Evolutionary conservation across 2,888 invertebrate genomes (phyloP), one percentile per base, ranked within the genome.

Genomic region (Spatulosminthurus flaviceps): DNA sequence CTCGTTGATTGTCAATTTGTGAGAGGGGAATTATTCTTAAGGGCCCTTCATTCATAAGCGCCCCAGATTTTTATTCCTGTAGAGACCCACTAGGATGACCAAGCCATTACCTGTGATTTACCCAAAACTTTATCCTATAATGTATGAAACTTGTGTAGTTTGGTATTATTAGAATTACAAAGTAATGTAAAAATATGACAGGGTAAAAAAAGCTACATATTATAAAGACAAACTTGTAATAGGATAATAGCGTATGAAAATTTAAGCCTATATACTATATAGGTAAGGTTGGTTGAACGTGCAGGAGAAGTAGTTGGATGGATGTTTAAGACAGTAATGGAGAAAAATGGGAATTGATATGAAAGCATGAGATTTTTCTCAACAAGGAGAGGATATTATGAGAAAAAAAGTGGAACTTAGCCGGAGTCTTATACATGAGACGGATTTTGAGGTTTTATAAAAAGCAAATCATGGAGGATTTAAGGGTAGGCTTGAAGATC

Each of bases 331-430:
- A 71, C 24, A 67, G 73, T 79, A 43, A 67, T 74, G 9, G 69
- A 79, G 29, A 29, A 69, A 74, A 43, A 79, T 79, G 73, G 73
- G 51, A 73, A 79, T 79, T 79, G 69, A 74, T 79, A 79, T 74
- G 66, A 51, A 51, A 51, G 51, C 19, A 51, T 51, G 51, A 51
- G 51, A 51, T 51, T 64, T 64, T 26, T 64, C 1, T 61, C 5
- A 19, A n/a, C 41, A 28, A 26, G 29, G 29, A 60, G 26, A 51
- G 60, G 34, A 51, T 70, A 51, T n/a, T n/a, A n/a, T 51, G 70
- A 26, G 42, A 13, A 28, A 28, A 67, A 51, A n/a, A 51, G 16
- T 51, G n/a, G 19, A 51, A 51, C 19, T 51, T 51, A 51, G 5
- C 16, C 51, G 16, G n/a, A n/a, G n/a, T 51, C 5, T 51, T 11